Base-by-base conservation (phyloP, 1,140 invertebrate genomes). In the Lerema accius region DNA sequence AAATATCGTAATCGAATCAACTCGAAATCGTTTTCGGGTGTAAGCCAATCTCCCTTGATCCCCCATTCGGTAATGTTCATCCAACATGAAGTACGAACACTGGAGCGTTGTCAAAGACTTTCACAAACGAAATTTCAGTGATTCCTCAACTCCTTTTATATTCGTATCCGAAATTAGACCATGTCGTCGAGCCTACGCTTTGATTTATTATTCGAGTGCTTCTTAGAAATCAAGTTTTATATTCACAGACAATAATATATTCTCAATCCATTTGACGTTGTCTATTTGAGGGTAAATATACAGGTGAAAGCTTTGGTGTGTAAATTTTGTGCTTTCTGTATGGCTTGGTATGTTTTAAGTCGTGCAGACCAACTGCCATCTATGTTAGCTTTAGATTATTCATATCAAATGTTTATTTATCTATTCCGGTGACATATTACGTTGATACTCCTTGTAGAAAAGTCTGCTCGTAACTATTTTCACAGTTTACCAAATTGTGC, bases 171-270 rank as follows among this genome's bases (percentile, higher is more conserved):
- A 37, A 50, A 50, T 50, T 50, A 50, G 15, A 32, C 48, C 9
- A 4, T n/a, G 28, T 50, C 48, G 28, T 35, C 2, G 48, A 10
- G 26, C 14, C 26, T 50, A 15, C 46, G 46, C 28, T 50, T 35
- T 50, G 13, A 50, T 50, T 50, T 50, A 50, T 50, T 42, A 42
- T 53, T 53, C 37, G 11, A 39, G 37, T n/a, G 17, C 37, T 35
- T 14, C 9, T 53, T 16, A 40, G 35, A 40, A 13, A 53, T 40
- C 37, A 26, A n/a, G n/a, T 23, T 40, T 19, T 53, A 49, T 49
- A 32, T 49, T 49, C 35, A 11, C 35, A 11, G 35, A 37, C 35
- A 37, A 37, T 32, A 32, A 32, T 32, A 37, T 37, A 37, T 37
- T 37, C 14, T 4, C 35, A 37, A 50, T 50, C 35, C 16, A 16